phyloP scores from a whole-genome alignment of 1,140 invertebrate species.

The Zaprionus camerounensis region DNA sequence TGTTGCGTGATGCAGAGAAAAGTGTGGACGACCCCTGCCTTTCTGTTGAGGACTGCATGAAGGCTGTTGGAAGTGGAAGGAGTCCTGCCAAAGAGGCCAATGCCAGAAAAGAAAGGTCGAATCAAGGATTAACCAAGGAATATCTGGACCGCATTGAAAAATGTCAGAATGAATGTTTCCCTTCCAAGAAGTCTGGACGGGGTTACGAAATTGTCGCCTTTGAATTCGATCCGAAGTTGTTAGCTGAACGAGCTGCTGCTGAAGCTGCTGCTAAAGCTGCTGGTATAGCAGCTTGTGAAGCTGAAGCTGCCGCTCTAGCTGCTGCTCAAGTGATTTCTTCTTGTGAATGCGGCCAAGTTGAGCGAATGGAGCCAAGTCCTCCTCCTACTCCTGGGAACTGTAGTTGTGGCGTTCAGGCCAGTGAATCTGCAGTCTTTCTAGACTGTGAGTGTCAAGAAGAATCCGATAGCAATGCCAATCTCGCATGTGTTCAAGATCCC shows the following conservation, averaged over 20 bases:
- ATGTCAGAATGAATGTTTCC: conserved; percentile 52
- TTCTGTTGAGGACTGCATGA: conserved; percentile 12
- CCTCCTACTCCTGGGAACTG: too few species aligned
- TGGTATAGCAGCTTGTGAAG: too few species aligned
- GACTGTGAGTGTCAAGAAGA: not conserved
- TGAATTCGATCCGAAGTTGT: conserved; percentile 50
- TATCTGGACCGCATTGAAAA: conserved; percentile 55
- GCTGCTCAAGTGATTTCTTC: too few species aligned
- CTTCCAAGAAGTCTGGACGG: not conserved
- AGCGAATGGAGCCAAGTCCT: too few species aligned
- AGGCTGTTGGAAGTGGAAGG: conserved; percentile 3
- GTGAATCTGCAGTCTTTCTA: not conserved
- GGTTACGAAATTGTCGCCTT: conserved; percentile 49
- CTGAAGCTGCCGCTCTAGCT: too few species aligned
- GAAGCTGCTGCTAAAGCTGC: not conserved
- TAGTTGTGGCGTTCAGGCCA: not conserved
- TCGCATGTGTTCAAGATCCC: too few species aligned
- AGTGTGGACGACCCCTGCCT: not conserved
- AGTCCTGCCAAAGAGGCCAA: not conserved
- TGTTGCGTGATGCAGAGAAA: conserved; percentile 6
- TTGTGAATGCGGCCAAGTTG: too few species aligned
- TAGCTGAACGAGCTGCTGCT: not conserved
- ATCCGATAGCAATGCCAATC: too few species aligned
- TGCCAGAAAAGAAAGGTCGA: not conserved
- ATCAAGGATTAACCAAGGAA: conserved; percentile 1